phyloP scores from a whole-genome alignment of 2,797 vertebrate species.

The Acestrorhynchus altus region DNA sequence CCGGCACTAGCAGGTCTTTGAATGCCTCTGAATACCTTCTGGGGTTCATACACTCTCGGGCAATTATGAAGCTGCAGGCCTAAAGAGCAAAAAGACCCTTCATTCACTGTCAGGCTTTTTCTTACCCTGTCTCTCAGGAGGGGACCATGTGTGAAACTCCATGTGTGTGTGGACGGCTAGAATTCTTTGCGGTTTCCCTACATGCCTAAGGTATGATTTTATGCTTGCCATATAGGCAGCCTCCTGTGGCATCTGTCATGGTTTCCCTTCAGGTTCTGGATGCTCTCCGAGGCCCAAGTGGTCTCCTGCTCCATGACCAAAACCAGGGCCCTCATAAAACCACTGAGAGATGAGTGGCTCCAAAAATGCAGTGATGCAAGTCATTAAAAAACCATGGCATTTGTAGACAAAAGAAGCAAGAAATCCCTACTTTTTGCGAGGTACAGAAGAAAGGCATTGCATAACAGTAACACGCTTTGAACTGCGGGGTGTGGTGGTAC shows the following conservation, averaged over 20 bases:
- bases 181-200: slow-evolving; percentile 47
- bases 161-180: slow-evolving; percentile 18
- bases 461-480: slow-evolving; percentile 53
- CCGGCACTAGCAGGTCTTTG: neutral
- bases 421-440: neutral
- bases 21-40: neutral
- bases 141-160: slow-evolving; percentile 30
- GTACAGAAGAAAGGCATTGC: slow-evolving; percentile 45
- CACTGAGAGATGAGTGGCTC: neutral
- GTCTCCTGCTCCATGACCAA: neutral
- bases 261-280: neutral
- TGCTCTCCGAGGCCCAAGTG: neutral
- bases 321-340: neutral
- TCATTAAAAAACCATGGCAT: slow-evolving; percentile 1
- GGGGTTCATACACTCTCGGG: no score
- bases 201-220: slow-evolving; percentile 48
- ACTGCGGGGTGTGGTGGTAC: slow-evolving; percentile 33
- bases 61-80: neutral
- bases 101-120: neutral
- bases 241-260: slow-evolving; percentile 26
- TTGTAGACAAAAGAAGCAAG: neutral
- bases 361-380: neutral
- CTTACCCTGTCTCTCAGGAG: neutral
- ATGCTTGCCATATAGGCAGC: slow-evolving; percentile 9
- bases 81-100: neutral